A percentile compares a stretch with the other conserved stretches of the same genome.
phyloP scores from a whole-genome alignment of 2,888 invertebrate species.

The Hypercompe scribonia region DNA sequence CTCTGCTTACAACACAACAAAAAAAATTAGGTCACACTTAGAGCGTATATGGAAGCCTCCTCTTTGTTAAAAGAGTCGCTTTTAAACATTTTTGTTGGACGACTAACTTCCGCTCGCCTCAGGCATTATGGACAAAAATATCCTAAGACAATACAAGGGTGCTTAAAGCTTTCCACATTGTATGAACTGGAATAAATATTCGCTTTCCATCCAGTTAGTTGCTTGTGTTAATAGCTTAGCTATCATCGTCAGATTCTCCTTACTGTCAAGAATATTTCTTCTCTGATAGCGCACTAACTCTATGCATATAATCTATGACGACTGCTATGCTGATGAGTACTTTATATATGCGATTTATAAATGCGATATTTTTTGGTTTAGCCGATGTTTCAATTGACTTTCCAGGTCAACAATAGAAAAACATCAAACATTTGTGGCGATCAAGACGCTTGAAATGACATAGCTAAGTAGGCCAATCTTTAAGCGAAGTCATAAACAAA shows the following conservation, averaged over 20 bases:
- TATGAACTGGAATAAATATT: background rate
- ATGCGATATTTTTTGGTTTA: background rate
- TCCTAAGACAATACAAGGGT: background rate
- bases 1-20: background rate
- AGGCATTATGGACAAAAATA: background rate
- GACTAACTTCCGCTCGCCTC: conserved; percentile 3
- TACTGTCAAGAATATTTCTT: background rate
- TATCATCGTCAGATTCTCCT: background rate
- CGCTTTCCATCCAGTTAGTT: background rate
- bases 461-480: background rate
- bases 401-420: background rate
- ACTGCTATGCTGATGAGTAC: background rate
- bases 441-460: background rate
- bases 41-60: background rate
- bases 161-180: background rate
- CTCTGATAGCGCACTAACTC: background rate
- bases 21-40: background rate
- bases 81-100: background rate
- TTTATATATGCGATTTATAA: too few species aligned
- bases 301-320: too few species aligned
- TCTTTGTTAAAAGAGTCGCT: background rate
- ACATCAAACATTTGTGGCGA: background rate
- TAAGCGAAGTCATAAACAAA: background rate
- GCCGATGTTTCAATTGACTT: background rate
- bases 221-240: background rate